Base-by-base conservation (phyloP, 2,797 vertebrate species). In the Coreius guichenoti region DNA sequence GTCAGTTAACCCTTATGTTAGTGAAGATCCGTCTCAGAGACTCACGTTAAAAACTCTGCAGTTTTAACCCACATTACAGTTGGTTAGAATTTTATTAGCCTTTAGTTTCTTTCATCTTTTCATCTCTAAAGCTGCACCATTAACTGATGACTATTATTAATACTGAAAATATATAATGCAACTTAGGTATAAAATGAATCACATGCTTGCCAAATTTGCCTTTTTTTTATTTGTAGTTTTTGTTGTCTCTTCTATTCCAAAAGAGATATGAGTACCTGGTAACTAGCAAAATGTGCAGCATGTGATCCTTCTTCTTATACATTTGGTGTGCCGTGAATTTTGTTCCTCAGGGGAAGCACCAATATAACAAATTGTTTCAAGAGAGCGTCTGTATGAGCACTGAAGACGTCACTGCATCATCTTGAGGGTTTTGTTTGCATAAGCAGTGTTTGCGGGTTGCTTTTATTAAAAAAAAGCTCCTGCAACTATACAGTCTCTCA, bases 391-490 rank as follows among this genome's bases (percentile, higher is more conserved):
- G 14, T 31, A 21, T 16, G 75, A 72, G 65, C n/a, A 3, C 26
- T 70, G 5, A 63, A 36, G 54, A 56, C 0, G 11, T 68, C 82
- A 65, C 54, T 69, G 82, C 49, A n/a, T 69, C 33, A 78, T 77
- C 33, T 69, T 45, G 49, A 78, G 36, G 65, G 23, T 58, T 72
- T 80, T 80, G 69, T 65, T 63, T 80, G 31, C 31, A 7, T 80
- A 73, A 85, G 77, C 77, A 43, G 54, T 73, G 68, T 72, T 79
- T 72, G 75, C 61, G 76, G 68, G 51, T 70, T 70, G 29, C 47
- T 68, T 77, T 23, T 9, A 26, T 56, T 4, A 65, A 36, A 58
- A 58, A 54, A 56, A 56, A 23, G 12, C 45, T 29, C 49, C 36
- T 26, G 4, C 67, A 84, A 23, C 43, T 65, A 63, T 43, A 69